Percentiles rank a stretch among this genome's conserved stretches.
Evolutionary conservation across 2,888 invertebrate species (phyloP).

Genomic region (Hermaeophaga mercurialis): DNA sequence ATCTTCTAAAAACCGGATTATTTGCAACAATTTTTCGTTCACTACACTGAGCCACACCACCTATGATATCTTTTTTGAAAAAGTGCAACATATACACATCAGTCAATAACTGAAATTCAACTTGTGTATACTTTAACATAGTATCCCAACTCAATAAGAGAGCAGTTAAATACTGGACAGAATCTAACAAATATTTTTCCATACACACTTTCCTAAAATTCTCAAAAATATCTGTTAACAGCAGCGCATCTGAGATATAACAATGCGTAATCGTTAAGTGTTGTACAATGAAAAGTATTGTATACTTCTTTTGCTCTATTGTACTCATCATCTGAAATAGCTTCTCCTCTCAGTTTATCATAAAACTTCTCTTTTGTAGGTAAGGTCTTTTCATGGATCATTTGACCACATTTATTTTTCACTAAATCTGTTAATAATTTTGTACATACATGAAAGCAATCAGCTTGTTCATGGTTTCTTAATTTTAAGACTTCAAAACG

Average conservation of each 20-base stretch:
- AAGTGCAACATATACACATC: neutral
- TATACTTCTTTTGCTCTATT: slow-evolving; percentile 30
- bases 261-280: slow-evolving; percentile 40
- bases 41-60: slow-evolving; percentile 43
- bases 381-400: slow-evolving; percentile 19
- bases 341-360: slow-evolving; percentile 26
- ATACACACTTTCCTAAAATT: slow-evolving; percentile 43
- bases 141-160: slow-evolving; percentile 9
- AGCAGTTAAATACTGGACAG: slow-evolving; percentile 20
- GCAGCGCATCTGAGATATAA: slow-evolving; percentile 32
- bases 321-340: slow-evolving; percentile 30
- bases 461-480: no score
- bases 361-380: slow-evolving; percentile 28
- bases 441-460: no score
- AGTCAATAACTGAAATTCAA: no score
- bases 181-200: slow-evolving; percentile 38
- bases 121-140: no score
- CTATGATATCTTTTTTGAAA: slow-evolving; percentile 44
- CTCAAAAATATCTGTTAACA: slow-evolving; percentile 41
- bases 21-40: slow-evolving; percentile 36
- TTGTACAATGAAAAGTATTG: slow-evolving; percentile 25
- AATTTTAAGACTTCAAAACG: no score
- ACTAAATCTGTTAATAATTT: no score
- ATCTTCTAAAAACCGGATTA: slow-evolving; percentile 44
- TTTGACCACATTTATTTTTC: no score